Evolutionary conservation across 1,140 invertebrate species (phyloP).

Genomic region (Platorchestia sp.): DNA sequence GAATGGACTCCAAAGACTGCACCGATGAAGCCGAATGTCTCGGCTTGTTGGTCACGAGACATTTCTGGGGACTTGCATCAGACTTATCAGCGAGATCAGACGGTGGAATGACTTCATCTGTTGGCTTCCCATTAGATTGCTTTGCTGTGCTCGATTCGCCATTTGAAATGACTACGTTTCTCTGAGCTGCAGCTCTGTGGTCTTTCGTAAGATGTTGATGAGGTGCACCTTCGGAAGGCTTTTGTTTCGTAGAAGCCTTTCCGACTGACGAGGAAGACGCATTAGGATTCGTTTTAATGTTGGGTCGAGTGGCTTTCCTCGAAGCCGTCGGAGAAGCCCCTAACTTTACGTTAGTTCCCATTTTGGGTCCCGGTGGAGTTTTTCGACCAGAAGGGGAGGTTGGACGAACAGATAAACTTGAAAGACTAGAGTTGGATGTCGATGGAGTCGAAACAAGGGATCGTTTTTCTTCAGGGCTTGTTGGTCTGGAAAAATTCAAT

Average conservation of each 20-base stretch:
- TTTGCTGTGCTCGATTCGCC: neutral
- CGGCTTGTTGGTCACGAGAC: conserved; percentile 55
- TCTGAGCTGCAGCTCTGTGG: neutral
- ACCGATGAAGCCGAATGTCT: conserved; percentile 65
- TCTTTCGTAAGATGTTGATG: neutral
- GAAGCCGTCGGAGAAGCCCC: conserved; percentile 62
- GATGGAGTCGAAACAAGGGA: conserved; percentile 66
- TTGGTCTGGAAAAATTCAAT: conserved; percentile 56
- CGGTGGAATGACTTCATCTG: neutral
- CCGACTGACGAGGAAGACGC: conserved; percentile 51
- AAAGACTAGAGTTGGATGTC: conserved; percentile 65
- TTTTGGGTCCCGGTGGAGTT: conserved; percentile 64
- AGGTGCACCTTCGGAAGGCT: neutral
- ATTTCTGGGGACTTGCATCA: neutral
- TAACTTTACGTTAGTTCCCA: conserved; percentile 62
- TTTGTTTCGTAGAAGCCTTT: neutral
- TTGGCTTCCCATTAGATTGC: neutral
- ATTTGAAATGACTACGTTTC: neutral
- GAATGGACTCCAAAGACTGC: conserved; percentile 67
- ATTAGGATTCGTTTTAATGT: conserved; percentile 66
- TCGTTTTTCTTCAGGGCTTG: conserved; percentile 57
- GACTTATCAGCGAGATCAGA: neutral
- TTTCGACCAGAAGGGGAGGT: conserved; percentile 65
- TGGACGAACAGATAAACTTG: conserved; percentile 63
- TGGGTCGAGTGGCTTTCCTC: conserved; percentile 59